Base-by-base conservation (phyloP, 1,140 invertebrate genomes). In the Ephestia elutella region DNA sequence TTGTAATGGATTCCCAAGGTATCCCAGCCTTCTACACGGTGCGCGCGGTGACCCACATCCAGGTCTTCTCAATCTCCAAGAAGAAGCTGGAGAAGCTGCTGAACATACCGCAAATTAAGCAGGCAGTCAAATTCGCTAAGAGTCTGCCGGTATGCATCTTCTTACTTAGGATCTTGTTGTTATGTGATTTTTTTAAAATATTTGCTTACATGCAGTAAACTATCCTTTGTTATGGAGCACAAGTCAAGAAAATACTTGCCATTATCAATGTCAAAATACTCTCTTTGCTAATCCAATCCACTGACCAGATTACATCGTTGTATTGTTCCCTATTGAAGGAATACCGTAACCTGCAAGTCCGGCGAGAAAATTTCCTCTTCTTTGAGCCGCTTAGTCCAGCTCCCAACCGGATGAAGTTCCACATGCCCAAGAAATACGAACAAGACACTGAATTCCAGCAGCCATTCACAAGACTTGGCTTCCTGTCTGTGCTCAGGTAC, bases 11-110 rank as follows among this genome's bases (percentile, higher is more conserved):
- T 30, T 13, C 19, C 63, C 18, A 49, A 86, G 82, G 78, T 20
- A 5, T 86, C 1, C 82, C 82, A 5, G 72, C 76, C 0, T 86
- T 62, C 54, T 81, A 82, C 54, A 86, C 80, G 17, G 64, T 86
- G 5, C 70, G 78, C 0, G 70, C 82, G 2, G 77, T 73, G 5
- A 84, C 82, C 0, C 78, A 86, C 35, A 74, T 84, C 0, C 76
- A 82, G 48, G 56, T 84, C n/a, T 75, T 84, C 35, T 75, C 71
- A 4, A 77, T 86, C 56, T 73, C 75, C 4, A 69, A 68, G 17
- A 82, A 82, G 48, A 55, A 72, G 35, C 55, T 86, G 18, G 8
- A 63, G 5, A 64, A 73, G 3, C 69, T 64, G 0, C 57, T 77
- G 0, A 68, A 75, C 21, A 63, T 78, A 10, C 75, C 80, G 0